Base-by-base conservation (phyloP, 2,888 invertebrate genomes). In the Dusona sp. region DNA sequence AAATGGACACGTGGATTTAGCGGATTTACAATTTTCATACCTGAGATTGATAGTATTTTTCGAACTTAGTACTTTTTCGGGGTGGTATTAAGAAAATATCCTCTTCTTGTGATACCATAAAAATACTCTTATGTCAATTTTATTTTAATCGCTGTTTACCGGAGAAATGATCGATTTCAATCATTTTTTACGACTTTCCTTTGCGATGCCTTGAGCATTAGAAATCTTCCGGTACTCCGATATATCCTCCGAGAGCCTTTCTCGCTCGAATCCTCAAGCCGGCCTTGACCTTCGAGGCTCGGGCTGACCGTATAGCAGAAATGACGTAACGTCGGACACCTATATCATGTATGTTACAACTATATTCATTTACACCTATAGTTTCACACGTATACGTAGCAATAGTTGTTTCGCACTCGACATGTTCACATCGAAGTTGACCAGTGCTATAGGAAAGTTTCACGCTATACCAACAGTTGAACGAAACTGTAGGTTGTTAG, bases 271-370 rank as follows among this genome's bases (percentile, higher is more conserved):
- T 73, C 73, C 77, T 85, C 78, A 36, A 38, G 73, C 83, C 86
- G 80, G 57, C 86, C 86, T 86, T 86, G 86, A 86, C 79, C 86
- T 86, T 86, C 83, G 83, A 77, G 83, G 72, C 86, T 67, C 75
- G 80, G 79, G 75, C 70, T 79, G 25, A 78, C 51, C 79, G 83
- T 83, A 74, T 48, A 51, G 77, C 67, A 83, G 42, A 25, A 72
- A 68, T 83, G 80, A 86, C 78, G 83, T 80, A 83, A 86, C 78
- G n/a, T 38, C 51, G 51, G 77, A 84, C 78, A 75, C 64, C 74
- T 36, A 70, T 45, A 51, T n/a, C 38, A 11, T 65, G 25, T 33
- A 45, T 22, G 68, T 42, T 57, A 57, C 68, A 42, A n/a, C 54
- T 29, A 36, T 54, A n/a, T 22, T 72, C 16, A 57, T n/a, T 38